Evolutionary conservation across 2,113 vertebrate species (phyloP).

Genomic region (Eulemur rufifrons): DNA sequence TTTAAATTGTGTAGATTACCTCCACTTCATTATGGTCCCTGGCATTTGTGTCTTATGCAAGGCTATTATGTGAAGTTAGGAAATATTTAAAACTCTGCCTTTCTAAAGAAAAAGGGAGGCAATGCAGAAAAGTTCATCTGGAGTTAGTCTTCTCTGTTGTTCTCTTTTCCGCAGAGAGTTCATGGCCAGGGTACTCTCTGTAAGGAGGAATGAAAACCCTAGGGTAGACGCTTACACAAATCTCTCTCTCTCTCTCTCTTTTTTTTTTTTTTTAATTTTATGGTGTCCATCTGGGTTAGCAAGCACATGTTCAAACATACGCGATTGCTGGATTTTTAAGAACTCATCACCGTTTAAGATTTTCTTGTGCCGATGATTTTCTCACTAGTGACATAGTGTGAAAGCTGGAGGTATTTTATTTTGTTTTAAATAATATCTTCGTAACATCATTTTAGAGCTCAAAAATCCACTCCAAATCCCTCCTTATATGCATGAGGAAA

Average conservation of each 20-base stretch:
- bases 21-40: slow-evolving; percentile 75
- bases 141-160: not conserved
- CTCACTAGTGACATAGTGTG: not conserved
- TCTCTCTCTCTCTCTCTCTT: not conserved
- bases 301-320: not conserved
- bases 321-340: not conserved
- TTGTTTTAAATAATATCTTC: not conserved
- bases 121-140: not conserved
- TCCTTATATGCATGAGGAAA: not conserved
- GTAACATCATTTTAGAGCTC: not conserved
- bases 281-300: not conserved
- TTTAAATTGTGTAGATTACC: slow-evolving; percentile 80
- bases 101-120: slow-evolving; percentile 16
- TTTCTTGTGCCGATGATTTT: not conserved
- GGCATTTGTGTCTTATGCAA: slow-evolving; percentile 53
- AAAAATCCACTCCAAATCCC: not conserved
- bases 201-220: not conserved
- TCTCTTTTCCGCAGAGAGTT: not conserved
- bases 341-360: not conserved
- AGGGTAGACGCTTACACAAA: not conserved
- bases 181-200: not conserved
- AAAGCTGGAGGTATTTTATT: not conserved
- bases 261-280: not conserved
- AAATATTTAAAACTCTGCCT: slow-evolving; percentile 40
- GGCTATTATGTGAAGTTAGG: slow-evolving; percentile 64